phyloP scores from a whole-genome alignment of 53 echinoderm and acorn worm genomes.

The Crossaster papposus region DNA sequence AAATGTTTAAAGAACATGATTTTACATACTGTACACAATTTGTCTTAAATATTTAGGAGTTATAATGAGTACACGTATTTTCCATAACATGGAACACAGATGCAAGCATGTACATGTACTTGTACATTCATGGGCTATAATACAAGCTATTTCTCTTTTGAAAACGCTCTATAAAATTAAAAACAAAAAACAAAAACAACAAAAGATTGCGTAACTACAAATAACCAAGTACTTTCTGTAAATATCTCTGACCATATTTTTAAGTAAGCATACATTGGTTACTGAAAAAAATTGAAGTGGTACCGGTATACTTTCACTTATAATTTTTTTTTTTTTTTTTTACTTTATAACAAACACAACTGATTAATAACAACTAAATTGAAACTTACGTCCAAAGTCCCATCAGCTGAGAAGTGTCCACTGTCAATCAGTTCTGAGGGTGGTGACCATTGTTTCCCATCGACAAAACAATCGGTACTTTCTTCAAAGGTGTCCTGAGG shows the following conservation, averaged over 20 bases:
- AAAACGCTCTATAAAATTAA: neutral
- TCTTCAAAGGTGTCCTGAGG: neutral
- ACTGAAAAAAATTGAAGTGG: no score
- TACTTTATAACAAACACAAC: neutral
- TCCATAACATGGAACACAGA: constrained; percentile 4
- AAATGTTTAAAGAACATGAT: no score
- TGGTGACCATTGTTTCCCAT: constrained; percentile 27
- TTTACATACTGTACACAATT: no score
- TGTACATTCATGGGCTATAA: neutral
- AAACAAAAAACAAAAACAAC: no score
- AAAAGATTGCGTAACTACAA: neutral
- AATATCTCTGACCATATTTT: no score
- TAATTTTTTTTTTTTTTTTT: no score
- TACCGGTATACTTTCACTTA: no score
- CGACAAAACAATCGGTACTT: neutral
- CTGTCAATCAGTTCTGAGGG: constrained; percentile 47
- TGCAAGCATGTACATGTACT: constrained; percentile 4
- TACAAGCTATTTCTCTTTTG: no score
- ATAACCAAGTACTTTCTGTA: neutral
- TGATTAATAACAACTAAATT: neutral
- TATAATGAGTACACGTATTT: neutral
- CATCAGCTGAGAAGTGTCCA: constrained; percentile 59
- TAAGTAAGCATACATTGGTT: no score
- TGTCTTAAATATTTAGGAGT: no score
- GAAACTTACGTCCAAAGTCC: constrained; percentile 35